Evolutionary conservation across 2,888 invertebrate genomes (phyloP).

Genomic region (Mystacides longicornis): DNA sequence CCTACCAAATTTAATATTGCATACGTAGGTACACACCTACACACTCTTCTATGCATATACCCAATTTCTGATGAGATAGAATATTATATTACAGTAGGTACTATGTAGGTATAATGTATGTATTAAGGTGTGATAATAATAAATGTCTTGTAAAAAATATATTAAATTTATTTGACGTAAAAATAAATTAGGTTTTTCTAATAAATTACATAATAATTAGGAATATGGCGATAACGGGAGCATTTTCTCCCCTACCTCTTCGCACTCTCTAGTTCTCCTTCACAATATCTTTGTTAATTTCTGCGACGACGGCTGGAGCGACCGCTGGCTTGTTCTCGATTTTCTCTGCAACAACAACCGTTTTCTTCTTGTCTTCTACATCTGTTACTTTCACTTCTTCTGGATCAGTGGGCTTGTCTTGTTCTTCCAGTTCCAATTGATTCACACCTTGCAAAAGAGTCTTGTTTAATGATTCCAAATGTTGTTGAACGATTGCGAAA

Average conservation of each 20-base stretch:
- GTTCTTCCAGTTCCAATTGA: neutral
- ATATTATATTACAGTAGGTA: too few species aligned
- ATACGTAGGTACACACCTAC: too few species aligned
- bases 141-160: too few species aligned
- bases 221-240: neutral
- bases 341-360: neutral
- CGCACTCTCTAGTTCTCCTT: neutral
- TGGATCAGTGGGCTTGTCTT: too few species aligned
- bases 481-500: neutral
- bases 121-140: too few species aligned
- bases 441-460: neutral
- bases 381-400: neutral
- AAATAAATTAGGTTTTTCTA: neutral
- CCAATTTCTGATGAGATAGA: too few species aligned
- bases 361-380: neutral
- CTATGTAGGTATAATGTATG: too few species aligned
- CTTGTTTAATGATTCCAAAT: neutral
- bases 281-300: neutral
- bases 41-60: too few species aligned
- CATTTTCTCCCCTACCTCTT: too few species aligned
- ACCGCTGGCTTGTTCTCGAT: neutral
- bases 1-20: too few species aligned
- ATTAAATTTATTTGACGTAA: neutral
- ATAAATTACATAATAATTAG: neutral
- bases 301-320: neutral